Base-by-base conservation (phyloP, 2,888 invertebrate species). In the Timandra comae region DNA sequence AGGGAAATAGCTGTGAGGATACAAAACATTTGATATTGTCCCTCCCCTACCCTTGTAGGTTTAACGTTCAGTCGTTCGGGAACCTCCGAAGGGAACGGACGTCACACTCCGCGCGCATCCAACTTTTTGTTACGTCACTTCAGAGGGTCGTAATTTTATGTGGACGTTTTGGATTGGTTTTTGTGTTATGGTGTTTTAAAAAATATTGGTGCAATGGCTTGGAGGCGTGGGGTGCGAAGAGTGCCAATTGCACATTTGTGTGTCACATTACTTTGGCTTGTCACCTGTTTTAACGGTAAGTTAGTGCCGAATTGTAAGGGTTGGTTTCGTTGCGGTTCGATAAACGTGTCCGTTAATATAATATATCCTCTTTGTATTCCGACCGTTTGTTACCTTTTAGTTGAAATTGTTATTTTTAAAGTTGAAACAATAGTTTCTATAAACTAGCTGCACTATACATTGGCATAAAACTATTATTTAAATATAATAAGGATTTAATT, bases 211-310 rank as follows among this genome's bases (percentile, higher is more conserved):
- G 75, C 62, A 63, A 81, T 80, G 81, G 74, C 77, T 75, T 75
- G 70, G 49, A 66, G 69, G 59, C 65, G 70, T 50, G 68, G 62
- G 58, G 63, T 62, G 49, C 69, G 63, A 60, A 66, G 72, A 64
- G 64, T 64, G 51, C 59, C 63, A 52, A 62, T 71, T 55, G 62
- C 66, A 67, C 74, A 72, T 48, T 52, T 77, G 46, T 78, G 75
- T 62, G 63, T 70, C 33, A 57, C 68, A 35, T 48, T 80, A 30
- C 47, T 84, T 56, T 81, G 78, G 78, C 52, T 82, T 58, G 49
- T 78, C 69, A 70, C 72, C 62, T 80, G 76, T 70, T 73, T 80
- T 42, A 69, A 75, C 56, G 80, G 84, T 84, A 74, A 77, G 84
- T 81, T 65, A 51, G 44, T 43, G 43, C 55, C 44, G 34, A 30